These are phyloP conservation scores for Channa striata DNA, from an alignment of 2,797 vertebrate genomes.

Conservation along the genomic window DNA sequence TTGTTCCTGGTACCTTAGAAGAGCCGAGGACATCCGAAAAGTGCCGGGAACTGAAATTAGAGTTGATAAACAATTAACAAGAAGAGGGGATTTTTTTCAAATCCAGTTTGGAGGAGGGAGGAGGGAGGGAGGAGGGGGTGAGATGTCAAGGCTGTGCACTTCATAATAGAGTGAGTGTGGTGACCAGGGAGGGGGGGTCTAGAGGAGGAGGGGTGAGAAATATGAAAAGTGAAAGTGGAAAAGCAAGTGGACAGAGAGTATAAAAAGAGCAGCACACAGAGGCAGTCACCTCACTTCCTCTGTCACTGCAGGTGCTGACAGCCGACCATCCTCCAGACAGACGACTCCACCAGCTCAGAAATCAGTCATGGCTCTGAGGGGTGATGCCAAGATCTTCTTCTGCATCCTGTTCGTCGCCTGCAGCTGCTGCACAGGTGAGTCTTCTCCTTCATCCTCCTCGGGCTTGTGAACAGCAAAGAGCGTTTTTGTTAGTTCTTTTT, in stretches of 20 bases:
- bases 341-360: not conserved
- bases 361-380: slow-evolving; percentile 54
- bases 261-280: not conserved
- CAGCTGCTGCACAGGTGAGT: slow-evolving; percentile 62
- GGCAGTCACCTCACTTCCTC: too few species aligned
- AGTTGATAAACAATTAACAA: not conserved
- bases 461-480: not conserved
- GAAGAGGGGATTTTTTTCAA: not conserved
- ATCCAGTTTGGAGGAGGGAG: too few species aligned
- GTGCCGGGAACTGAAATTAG: not conserved
- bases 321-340: not conserved
- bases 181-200: too few species aligned
- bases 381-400: slow-evolving; percentile 45
- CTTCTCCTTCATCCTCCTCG: too few species aligned
- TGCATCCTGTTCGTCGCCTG: slow-evolving; percentile 52
- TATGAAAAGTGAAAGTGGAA: slow-evolving; percentile 24
- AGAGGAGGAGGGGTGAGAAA: not conserved
- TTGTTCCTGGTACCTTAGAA: slow-evolving; percentile 16
- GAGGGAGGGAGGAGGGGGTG: not conserved
- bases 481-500: too few species aligned
- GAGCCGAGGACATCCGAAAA: not conserved
- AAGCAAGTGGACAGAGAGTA: not conserved
- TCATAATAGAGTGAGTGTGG: too few species aligned
- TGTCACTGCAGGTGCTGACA: too few species aligned
- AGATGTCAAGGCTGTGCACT: too few species aligned